Percentiles rank a stretch among this genome's conserved stretches.
These are phyloP conservation scores for Drosophila eohydei DNA, from an alignment of 2,888 invertebrate species.

Conservation along the genomic window DNA sequence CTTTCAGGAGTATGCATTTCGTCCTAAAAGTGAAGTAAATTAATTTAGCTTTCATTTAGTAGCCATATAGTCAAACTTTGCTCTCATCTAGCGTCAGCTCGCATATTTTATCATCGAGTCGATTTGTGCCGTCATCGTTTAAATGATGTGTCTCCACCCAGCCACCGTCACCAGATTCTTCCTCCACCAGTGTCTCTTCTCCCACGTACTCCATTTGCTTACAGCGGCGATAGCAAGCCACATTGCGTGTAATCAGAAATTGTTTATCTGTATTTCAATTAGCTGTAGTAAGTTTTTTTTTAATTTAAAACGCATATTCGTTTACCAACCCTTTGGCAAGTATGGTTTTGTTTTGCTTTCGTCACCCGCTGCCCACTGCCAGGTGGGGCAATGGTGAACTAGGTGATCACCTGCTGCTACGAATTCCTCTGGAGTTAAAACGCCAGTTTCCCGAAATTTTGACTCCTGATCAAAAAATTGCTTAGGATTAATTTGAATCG, in stretches of 20 bases:
- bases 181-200: slow-evolving; percentile 96
- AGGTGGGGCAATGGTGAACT: slow-evolving; percentile 99
- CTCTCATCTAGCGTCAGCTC: slow-evolving; percentile 95
- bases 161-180: slow-evolving; percentile 93
- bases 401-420: slow-evolving; percentile 99
- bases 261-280: slow-evolving; percentile 90
- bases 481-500: slow-evolving; percentile 1
- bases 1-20: slow-evolving; percentile 78
- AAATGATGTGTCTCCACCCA: slow-evolving; percentile 99
- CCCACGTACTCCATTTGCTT: slow-evolving; percentile 88
- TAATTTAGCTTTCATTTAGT: not conserved
- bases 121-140: slow-evolving; percentile 87
- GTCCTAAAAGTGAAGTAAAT: slow-evolving; percentile 51
- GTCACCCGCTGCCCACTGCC: slow-evolving; percentile 98
- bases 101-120: slow-evolving; percentile 88
- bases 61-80: slow-evolving; percentile 72
- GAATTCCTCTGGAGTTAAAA: slow-evolving; percentile 99
- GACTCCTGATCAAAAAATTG: slow-evolving; percentile 90
- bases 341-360: slow-evolving; percentile 94
- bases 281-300: not conserved
- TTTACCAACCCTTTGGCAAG: slow-evolving; percentile 88
- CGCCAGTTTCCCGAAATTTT: slow-evolving; percentile 98
- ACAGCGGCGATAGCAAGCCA: slow-evolving; percentile 97
- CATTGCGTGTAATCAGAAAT: slow-evolving; percentile 98
- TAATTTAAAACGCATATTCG: not conserved